These are phyloP conservation scores for Cydia splendana DNA, from an alignment of 1,140 invertebrate species.

Conservation along the genomic window DNA sequence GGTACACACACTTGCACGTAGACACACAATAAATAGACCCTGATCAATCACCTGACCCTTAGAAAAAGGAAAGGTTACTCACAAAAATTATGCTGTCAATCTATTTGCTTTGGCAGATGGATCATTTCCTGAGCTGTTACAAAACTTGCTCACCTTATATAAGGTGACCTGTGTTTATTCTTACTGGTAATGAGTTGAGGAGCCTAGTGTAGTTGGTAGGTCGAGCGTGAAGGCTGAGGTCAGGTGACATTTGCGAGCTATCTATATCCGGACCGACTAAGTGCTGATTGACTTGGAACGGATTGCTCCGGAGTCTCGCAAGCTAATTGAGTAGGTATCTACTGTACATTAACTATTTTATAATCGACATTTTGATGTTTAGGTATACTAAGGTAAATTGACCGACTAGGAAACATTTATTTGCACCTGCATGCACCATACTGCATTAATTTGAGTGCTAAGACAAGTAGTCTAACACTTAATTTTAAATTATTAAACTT, in stretches of 20 bases:
- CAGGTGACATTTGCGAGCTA: constrained; percentile 41
- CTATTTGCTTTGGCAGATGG: constrained; percentile 45
- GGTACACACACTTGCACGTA: no score
- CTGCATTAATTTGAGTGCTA: no score
- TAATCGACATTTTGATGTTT: no score
- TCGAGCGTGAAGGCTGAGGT: constrained; percentile 48
- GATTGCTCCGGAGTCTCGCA: background rate
- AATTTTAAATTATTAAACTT: no score
- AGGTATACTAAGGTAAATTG: no score
- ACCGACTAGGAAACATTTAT: no score
- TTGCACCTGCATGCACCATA: no score
- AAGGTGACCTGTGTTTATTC: background rate
- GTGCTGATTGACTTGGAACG: constrained; percentile 20
- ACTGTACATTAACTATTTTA: no score
- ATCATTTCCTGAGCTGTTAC: constrained; percentile 37
- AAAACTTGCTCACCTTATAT: constrained; percentile 3
- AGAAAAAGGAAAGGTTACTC: constrained; percentile 45
- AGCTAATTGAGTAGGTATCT: background rate
- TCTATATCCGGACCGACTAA: constrained; percentile 40
- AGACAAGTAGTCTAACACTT: no score
- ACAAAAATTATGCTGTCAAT: constrained; percentile 46
- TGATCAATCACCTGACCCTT: constrained; percentile 42
- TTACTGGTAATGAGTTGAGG: background rate
- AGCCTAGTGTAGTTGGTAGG: background rate
- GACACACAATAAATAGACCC: constrained; percentile 34